Conservation (phyloP, 2,888 invertebrate genomes). For the Drosophila mercatorum region DNA sequence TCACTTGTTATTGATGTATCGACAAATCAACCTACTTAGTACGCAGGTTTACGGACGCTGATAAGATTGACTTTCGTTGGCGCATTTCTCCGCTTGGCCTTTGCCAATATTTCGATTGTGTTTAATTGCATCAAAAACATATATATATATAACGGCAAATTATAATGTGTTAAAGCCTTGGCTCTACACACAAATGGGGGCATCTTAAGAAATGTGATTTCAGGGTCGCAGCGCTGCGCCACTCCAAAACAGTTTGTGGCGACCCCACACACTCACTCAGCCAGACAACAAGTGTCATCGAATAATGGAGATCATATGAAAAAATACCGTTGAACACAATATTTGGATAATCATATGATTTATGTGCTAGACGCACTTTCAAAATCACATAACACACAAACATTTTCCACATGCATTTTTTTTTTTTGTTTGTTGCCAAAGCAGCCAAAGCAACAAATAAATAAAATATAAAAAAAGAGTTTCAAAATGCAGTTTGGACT, state of each 20-base stretch:
- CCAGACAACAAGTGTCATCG: slow-evolving; percentile 66
- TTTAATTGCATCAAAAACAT: slow-evolving; percentile 61
- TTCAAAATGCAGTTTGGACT: slow-evolving; percentile 38
- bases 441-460: slow-evolving; percentile 12
- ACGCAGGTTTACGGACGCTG: slow-evolving; percentile 14
- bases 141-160: slow-evolving; percentile 33
- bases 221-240: slow-evolving; percentile 47
- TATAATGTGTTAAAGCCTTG: slow-evolving; percentile 36
- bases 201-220: slow-evolving; percentile 30
- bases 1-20: slow-evolving; percentile 17
- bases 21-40: slow-evolving; percentile 9
- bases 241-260: slow-evolving; percentile 36
- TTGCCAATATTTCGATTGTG: slow-evolving; percentile 26
- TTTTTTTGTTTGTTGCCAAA: slow-evolving; percentile 2
- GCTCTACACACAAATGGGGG: slow-evolving; percentile 5
- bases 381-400: slow-evolving; percentile 55
- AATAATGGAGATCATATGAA: slow-evolving; percentile 23
- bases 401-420: slow-evolving; percentile 43
- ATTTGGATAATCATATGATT: slow-evolving; percentile 73
- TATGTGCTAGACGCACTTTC: slow-evolving; percentile 71
- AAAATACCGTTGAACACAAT: slow-evolving; percentile 46
- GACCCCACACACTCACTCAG: slow-evolving; percentile 17
- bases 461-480: slow-evolving; percentile 16
- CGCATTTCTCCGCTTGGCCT: slow-evolving; percentile 25
- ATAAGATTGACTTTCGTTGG: slow-evolving; percentile 38